phyloP scores from a whole-genome alignment of 2,888 invertebrate species.

The Clusia tigrina region DNA sequence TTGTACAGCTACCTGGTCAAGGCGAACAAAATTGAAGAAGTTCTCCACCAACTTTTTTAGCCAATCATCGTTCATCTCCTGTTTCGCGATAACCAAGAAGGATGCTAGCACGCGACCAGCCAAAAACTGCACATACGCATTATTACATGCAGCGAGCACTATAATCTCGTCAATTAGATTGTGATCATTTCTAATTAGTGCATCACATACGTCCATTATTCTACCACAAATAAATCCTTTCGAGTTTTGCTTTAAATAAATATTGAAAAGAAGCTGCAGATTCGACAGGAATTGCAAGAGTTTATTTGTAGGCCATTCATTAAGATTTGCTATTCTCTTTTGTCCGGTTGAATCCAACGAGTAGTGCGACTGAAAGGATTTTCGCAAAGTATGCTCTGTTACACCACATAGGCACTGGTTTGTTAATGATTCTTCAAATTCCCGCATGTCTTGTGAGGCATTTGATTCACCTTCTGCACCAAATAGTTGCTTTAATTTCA shows the following conservation, averaged over 20 bases:
- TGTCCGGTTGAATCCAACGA: conserved; percentile 65
- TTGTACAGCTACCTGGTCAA: conserved; percentile 72
- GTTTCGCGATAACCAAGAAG: conserved; percentile 84
- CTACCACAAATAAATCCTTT: conserved; percentile 83
- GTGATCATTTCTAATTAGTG: conserved; percentile 80
- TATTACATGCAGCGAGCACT: conserved; percentile 78
- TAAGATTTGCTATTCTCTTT: conserved; percentile 67
- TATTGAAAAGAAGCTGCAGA: conserved; percentile 82
- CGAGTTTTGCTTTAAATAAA: conserved; percentile 84
- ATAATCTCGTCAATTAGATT: conserved; percentile 86
- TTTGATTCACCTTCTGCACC: conserved; percentile 25
- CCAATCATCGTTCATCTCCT: conserved; percentile 82
- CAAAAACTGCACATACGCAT: conserved; percentile 82
- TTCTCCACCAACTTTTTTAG: conserved; percentile 79
- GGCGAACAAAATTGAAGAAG: conserved; percentile 71
- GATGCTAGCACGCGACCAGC: conserved; percentile 82
- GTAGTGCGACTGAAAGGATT: conserved; percentile 74
- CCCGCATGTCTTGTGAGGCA: conserved; percentile 58
- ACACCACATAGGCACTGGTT: conserved; percentile 82
- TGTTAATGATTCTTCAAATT: conserved; percentile 67
- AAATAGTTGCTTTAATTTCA: too few species aligned
- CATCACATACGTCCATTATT: conserved; percentile 81
- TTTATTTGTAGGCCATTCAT: conserved; percentile 73
- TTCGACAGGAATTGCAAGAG: conserved; percentile 83
- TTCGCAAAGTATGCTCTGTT: conserved; percentile 74